These are phyloP conservation scores for Poecile atricapillus DNA, from an alignment of 2,113 vertebrate species.

Conservation along the genomic window DNA sequence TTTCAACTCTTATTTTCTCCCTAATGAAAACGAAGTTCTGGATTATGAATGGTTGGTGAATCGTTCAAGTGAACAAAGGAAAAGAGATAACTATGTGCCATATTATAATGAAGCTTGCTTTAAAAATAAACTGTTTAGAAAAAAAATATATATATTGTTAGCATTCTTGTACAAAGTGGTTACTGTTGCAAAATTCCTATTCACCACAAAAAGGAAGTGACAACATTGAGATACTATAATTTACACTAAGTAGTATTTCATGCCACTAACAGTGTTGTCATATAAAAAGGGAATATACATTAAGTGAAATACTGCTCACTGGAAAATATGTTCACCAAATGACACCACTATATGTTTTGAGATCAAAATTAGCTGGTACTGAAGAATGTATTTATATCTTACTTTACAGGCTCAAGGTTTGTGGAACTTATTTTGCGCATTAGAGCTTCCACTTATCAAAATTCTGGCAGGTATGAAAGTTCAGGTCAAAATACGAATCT, in stretches of 20 bases:
- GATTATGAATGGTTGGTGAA: background rate
- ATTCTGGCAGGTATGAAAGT: constrained; percentile 85
- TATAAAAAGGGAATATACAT: background rate
- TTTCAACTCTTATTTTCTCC: background rate
- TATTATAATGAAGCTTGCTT: background rate
- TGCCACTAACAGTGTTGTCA: background rate
- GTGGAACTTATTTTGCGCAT: constrained; percentile 82
- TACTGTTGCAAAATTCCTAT: background rate
- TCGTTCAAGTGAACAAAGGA: background rate
- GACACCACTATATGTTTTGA: background rate
- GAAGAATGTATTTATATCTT: background rate
- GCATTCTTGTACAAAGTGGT: background rate
- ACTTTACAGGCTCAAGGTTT: constrained; percentile 76
- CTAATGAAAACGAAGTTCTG: background rate
- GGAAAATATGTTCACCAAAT: background rate
- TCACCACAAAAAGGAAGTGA: background rate
- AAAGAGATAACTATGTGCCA: background rate
- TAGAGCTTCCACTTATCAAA: constrained; percentile 87
- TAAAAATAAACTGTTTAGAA: background rate
- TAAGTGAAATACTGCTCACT: background rate
- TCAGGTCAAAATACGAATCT: background rate
- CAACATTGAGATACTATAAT: background rate
- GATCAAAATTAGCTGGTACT: background rate
- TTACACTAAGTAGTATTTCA: background rate
- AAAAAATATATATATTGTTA: background rate